A percentile compares a stretch with the other conserved stretches of the same genome.
Conservation (phyloP, 2,888 invertebrate genomes). For the Masnerella sp. region DNA sequence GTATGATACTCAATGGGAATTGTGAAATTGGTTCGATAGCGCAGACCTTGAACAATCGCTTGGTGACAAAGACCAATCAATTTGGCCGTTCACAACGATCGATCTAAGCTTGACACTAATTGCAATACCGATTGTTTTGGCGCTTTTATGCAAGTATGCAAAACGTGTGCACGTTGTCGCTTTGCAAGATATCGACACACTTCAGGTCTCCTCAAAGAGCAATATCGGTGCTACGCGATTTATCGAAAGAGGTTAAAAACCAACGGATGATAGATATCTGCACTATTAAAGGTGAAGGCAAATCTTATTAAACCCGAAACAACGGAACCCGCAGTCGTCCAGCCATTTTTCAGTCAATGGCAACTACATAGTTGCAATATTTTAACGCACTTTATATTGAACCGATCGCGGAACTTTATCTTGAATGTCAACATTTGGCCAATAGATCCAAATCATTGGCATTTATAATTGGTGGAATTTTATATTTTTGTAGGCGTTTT, state of each 20-base stretch:
- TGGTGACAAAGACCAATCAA: slow-evolving; percentile 51
- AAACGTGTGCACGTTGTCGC: slow-evolving; percentile 34
- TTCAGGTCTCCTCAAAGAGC: slow-evolving; percentile 30
- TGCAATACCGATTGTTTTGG: slow-evolving; percentile 55
- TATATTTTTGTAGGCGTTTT: too few relatives aligned
- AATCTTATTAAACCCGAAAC: slow-evolving; percentile 35
- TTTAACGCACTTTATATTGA: slow-evolving; percentile 14
- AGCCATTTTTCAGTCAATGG: slow-evolving; percentile 26
- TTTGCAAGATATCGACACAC: slow-evolving; percentile 34
- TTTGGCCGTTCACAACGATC: slow-evolving; percentile 34
- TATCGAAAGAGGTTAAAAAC: slow-evolving; percentile 52
- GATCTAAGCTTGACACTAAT: slow-evolving; percentile 56
- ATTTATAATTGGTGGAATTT: too few relatives aligned
- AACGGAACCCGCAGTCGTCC: slow-evolving; percentile 19
- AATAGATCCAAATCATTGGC: too few relatives aligned
- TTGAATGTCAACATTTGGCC: too few relatives aligned
- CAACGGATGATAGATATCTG: slow-evolving; percentile 31
- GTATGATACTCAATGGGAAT: too few relatives aligned
- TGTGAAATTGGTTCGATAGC: too few relatives aligned
- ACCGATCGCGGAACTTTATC: too few relatives aligned
- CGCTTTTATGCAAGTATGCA: slow-evolving; percentile 57
- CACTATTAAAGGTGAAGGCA: slow-evolving; percentile 30
- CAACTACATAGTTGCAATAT: slow-evolving; percentile 12
- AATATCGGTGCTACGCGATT: slow-evolving; percentile 13
- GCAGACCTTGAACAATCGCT: too few relatives aligned